Conservation (phyloP, 2,797 vertebrate species). For the Sebastes nivosus region DNA sequence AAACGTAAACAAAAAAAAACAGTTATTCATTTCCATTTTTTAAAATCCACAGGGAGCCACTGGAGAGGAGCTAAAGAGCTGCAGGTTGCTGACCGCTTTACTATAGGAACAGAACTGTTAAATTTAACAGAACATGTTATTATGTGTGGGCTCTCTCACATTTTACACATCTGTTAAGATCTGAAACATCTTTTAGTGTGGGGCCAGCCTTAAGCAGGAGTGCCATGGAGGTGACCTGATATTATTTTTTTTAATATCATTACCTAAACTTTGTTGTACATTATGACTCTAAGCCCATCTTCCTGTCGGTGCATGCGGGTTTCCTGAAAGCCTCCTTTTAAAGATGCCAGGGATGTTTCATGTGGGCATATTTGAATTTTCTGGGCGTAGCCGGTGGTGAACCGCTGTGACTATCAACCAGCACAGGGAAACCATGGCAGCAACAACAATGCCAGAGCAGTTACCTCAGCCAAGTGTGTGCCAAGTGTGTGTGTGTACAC, state of each 20-base stretch:
- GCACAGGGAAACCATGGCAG: conserved; percentile 9
- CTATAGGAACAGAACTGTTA: too few species aligned
- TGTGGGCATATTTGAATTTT: neutral
- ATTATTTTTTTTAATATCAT: neutral
- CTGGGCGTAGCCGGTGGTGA: conserved; percentile 3
- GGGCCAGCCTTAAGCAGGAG: neutral
- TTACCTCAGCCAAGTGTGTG: conserved; percentile 12
- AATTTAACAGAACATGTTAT: too few species aligned
- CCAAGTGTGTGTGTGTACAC: neutral
- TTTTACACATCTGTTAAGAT: too few species aligned
- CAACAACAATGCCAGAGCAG: conserved; percentile 20
- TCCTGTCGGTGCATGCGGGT: neutral
- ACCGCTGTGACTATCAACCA: neutral
- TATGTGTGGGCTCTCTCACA: too few species aligned
- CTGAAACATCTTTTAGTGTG: too few species aligned
- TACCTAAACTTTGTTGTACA: neutral
- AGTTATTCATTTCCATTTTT: too few species aligned
- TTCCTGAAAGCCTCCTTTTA: neutral
- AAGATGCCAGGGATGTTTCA: neutral
- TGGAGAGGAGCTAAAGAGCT: too few species aligned
- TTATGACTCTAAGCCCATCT: neutral
- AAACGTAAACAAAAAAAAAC: too few species aligned
- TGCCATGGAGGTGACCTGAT: neutral
- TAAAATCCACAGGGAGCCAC: too few species aligned
- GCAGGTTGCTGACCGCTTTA: too few species aligned